These are phyloP conservation scores for Hymenopus coronatus DNA, from an alignment of 2,888 invertebrate species.

Conservation along the genomic window DNA sequence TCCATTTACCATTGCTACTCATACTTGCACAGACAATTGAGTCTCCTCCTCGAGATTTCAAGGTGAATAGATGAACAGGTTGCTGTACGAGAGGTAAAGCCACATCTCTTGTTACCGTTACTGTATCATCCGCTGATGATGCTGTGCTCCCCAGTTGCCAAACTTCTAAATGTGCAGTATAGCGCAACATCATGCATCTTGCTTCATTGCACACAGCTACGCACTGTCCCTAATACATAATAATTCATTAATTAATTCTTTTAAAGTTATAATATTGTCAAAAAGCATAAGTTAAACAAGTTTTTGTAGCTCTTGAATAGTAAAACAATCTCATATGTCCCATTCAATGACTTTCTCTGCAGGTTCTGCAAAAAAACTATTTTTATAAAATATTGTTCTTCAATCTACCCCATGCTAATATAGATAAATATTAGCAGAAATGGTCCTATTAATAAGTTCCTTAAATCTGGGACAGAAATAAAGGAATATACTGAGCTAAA, in stretches of 20 bases:
- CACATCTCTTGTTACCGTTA: constrained; percentile 34
- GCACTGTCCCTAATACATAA: not conserved
- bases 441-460: too few species aligned
- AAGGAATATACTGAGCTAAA: too few species aligned
- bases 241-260: not conserved
- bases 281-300: too few species aligned
- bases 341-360: too few species aligned
- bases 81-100: constrained; percentile 46
- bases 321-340: too few species aligned
- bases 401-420: too few species aligned
- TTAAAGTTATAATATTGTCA: too few species aligned
- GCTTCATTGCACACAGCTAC: constrained; percentile 40
- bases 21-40: constrained; percentile 68
- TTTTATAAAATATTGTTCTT: too few species aligned
- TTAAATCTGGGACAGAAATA: too few species aligned
- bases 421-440: too few species aligned
- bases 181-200: constrained; percentile 50
- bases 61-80: constrained; percentile 66
- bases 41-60: constrained; percentile 64
- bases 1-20: constrained; percentile 66
- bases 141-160: constrained; percentile 54
- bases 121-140: constrained; percentile 39
- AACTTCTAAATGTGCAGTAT: constrained; percentile 45
- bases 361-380: too few species aligned
- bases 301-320: too few species aligned